A percentile compares a stretch with the other conserved stretches of the same genome.
These are phyloP conservation scores for Lampris megalopsis DNA, from an alignment of 2,113 vertebrate species.

Conservation along the genomic window DNA sequence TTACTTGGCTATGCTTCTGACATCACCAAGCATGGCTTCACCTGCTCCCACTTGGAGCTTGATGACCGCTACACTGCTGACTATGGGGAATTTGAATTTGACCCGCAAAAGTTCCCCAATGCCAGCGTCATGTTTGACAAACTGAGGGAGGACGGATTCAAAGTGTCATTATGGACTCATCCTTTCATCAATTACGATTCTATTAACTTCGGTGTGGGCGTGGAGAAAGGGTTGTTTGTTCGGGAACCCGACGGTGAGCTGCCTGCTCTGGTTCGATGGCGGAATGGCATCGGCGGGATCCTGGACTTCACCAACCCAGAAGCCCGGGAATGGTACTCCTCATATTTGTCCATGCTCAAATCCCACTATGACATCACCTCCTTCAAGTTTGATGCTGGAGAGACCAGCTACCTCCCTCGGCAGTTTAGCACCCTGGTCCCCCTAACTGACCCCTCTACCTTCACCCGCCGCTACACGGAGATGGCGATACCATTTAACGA, in stretches of 20 bases:
- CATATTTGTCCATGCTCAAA: constrained; percentile 83
- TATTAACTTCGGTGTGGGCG: constrained; percentile 85
- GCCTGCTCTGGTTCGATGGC: constrained; percentile 90
- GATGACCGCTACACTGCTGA: constrained; percentile 88
- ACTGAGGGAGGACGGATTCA: constrained; percentile 83
- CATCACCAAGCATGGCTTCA: constrained; percentile 86
- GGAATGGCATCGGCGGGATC: constrained; percentile 93
- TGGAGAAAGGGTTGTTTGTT: constrained; percentile 87
- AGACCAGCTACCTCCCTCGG: constrained; percentile 92
- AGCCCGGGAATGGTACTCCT: constrained; percentile 89
- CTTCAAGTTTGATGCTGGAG: constrained; percentile 95
- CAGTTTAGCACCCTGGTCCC: constrained; percentile 88
- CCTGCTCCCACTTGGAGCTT: constrained; percentile 90
- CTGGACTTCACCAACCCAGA: constrained; percentile 94
- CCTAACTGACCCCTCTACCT: constrained; percentile 88
- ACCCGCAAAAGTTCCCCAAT: constrained; percentile 89
- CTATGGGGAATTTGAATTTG: constrained; percentile 93
- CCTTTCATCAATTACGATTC: constrained; percentile 91
- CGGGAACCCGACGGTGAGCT: constrained; percentile 83
- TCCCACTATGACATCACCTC: constrained; percentile 86
- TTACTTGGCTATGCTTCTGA: constrained; percentile 82
- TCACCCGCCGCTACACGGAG: constrained; percentile 90
- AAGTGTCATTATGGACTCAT: constrained; percentile 89
- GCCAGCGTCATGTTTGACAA: constrained; percentile 87
- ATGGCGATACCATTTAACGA: constrained; percentile 91